These are phyloP conservation scores for Hydrozoanthus gracilis DNA, from an alignment of 92 coral and sea anemone genomes.

Conservation along the genomic window DNA sequence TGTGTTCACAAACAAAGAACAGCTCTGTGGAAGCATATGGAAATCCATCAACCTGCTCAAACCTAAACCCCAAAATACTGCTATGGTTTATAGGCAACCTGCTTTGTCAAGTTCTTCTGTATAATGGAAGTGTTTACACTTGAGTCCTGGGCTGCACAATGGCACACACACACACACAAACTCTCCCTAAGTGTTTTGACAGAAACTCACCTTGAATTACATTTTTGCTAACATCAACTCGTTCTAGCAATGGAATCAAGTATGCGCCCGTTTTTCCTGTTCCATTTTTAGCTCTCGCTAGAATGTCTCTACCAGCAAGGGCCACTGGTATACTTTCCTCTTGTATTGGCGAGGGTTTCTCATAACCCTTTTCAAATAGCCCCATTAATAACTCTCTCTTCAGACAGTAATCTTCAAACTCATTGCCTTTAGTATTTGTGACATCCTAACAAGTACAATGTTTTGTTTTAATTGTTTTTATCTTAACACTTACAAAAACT, in stretches of 20 bases:
- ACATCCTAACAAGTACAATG: conserved; percentile 74
- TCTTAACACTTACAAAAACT: too few species aligned
- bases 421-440: conserved; percentile 98
- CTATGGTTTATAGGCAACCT: too few species aligned
- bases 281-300: conserved; percentile 99
- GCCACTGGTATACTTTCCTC: conserved; percentile 99
- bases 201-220: conserved; percentile 84
- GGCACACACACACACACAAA: neutral
- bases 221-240: conserved; percentile 76
- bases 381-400: conserved; percentile 98
- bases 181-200: neutral
- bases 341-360: conserved; percentile 97
- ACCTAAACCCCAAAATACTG: too few species aligned
- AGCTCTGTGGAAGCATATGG: too few species aligned
- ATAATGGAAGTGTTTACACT: too few species aligned
- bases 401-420: conserved; percentile 98
- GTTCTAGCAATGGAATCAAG: conserved; percentile 92
- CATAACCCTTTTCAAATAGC: conserved; percentile 97
- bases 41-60: too few species aligned
- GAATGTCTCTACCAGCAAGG: conserved; percentile 91
- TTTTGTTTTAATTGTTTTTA: too few species aligned
- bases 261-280: conserved; percentile 99
- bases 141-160: too few species aligned
- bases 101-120: too few species aligned
- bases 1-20: too few species aligned